These are phyloP conservation scores for Empis stercorea DNA, from an alignment of 2,888 invertebrate species.

Conservation along the genomic window DNA sequence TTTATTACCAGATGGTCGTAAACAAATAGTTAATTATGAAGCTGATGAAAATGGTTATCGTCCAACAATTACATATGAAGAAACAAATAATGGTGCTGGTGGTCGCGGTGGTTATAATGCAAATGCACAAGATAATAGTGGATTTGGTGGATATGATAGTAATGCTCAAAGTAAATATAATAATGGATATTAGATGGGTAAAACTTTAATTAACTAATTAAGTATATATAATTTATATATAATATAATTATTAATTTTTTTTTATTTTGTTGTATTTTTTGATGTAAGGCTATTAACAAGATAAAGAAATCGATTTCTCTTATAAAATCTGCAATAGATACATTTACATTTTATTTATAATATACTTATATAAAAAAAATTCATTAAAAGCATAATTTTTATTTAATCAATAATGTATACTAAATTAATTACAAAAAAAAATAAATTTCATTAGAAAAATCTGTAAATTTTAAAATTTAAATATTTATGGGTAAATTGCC, in stretches of 20 bases:
- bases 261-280: not conserved
- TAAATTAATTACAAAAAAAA: no score
- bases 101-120: constrained; percentile 12
- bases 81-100: constrained; percentile 35
- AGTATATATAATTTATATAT: not conserved
- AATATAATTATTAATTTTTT: not conserved
- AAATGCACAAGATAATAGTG: constrained; percentile 4
- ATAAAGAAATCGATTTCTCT: no score
- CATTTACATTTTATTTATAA: no score
- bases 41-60: constrained; percentile 55
- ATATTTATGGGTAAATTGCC: no score
- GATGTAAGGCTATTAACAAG: no score
- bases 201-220: not conserved
- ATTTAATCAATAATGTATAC: no score
- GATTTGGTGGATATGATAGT: constrained; percentile 23
- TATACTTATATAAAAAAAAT: no score
- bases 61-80: constrained; percentile 54
- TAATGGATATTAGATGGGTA: not conserved
- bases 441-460: no score
- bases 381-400: no score
- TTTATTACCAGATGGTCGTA: constrained; percentile 52
- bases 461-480: no score
- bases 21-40: constrained; percentile 56
- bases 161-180: constrained; percentile 19
- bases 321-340: no score